Evolutionary conservation across 2,797 vertebrate species (phyloP), one percentile per base, ranked within the genome.

Genomic region (Okamejei kenojei): DNA sequence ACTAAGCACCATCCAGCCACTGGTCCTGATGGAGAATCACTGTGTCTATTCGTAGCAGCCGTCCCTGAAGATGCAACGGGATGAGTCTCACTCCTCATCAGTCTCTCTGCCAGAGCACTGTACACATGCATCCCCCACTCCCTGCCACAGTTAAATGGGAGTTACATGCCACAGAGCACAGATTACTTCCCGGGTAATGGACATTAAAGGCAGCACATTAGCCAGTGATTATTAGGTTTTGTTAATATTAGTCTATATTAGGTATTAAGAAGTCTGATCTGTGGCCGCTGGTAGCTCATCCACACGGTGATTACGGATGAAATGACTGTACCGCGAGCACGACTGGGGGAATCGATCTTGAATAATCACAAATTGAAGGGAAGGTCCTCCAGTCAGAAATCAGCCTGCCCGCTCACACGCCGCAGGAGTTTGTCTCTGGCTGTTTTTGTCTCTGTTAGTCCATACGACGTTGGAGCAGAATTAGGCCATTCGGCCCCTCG

Each of bases 201-300:
- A 35, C 84, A 88, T 88, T 65, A 68, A 86, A n/a, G n/a, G 58
- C 82, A 86, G 9, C 82, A 86, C 61, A 86, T 86, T 65, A 86
- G 58, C 58, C 58, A 63, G 82, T 19, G 29, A 19, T 86, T 58
- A 65, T 86, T 86, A 63, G 58, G 82, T 65, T 86, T 32, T 86
- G 82, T 86, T 86, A 86, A 86, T 86, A 86, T 86, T 86, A 65
- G 82, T n/a, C 13, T 29, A 86, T 86, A 63, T 86, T 65, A 86
- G 82, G 65, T 86, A 65, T 21, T 84, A 84, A 84, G 82, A 38
- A 86, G 58, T 29, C 19, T 63, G 82, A 61, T 19, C 82, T 86
- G 82, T 11, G 6, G 58, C 29, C 15, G 65, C 68, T 13, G 38
- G 17, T 29, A 71, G 7, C 90, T 76, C 68, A 74, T 76, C 29